Conservation (phyloP, 2,888 invertebrate genomes). For the Phytoseiulus persimilis region DNA sequence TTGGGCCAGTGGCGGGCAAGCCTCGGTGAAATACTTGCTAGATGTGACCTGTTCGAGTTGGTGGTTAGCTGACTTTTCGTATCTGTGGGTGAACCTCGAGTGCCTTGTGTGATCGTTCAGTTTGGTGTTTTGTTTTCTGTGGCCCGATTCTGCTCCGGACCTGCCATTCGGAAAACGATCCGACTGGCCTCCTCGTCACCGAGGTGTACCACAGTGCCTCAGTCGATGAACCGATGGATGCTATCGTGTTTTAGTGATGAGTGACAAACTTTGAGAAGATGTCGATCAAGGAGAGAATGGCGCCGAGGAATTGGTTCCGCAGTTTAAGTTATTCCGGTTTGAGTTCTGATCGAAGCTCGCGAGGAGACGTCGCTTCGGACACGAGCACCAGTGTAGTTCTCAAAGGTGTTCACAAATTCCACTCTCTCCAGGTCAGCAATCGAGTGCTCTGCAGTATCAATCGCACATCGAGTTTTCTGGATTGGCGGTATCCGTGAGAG, state of each 20-base stretch:
- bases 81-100: neutral
- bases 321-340: slow-evolving; percentile 29
- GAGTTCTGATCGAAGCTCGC: slow-evolving; percentile 24
- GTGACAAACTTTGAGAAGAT: neutral
- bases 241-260: neutral
- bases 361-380: slow-evolving; percentile 19
- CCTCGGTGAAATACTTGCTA: neutral
- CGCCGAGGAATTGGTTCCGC: slow-evolving; percentile 30
- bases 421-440: slow-evolving; percentile 21
- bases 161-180: no score
- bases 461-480: neutral
- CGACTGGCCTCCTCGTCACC: neutral
- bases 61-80: neutral
- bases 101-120: neutral
- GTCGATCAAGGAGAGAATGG: slow-evolving; percentile 38
- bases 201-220: neutral
- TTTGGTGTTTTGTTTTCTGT: neutral
- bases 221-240: neutral
- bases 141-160: no score
- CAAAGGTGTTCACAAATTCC: slow-evolving; percentile 30
- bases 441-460: neutral
- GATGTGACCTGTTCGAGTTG: neutral
- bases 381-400: slow-evolving; percentile 18
- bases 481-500: neutral
- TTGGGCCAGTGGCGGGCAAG: slow-evolving; percentile 5